phyloP scores from a whole-genome alignment of 2,797 vertebrate species.

The Spinibarbus caldwelli region DNA sequence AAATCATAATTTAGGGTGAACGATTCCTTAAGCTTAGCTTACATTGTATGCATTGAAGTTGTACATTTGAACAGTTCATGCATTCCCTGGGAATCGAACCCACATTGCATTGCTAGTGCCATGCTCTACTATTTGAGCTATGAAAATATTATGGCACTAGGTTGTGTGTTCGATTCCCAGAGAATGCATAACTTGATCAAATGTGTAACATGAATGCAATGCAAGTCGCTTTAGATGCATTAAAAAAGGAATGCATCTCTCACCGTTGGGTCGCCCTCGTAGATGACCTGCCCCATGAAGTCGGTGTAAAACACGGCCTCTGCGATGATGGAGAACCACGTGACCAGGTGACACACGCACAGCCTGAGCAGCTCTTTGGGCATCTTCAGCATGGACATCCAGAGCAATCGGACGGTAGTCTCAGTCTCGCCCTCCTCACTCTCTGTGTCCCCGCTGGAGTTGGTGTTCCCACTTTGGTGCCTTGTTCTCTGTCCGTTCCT shows the following conservation, averaged over 20 bases:
- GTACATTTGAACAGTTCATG: too few species aligned
- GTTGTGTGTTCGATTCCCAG: neutral
- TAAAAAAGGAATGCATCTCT: neutral
- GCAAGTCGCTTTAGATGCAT: neutral
- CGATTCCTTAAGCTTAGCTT: too few species aligned
- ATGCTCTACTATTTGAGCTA: too few species aligned
- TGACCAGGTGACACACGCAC: conserved; percentile 93
- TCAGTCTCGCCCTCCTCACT: conserved; percentile 94
- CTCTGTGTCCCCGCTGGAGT: conserved; percentile 91
- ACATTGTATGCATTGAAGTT: too few species aligned
- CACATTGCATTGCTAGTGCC: too few species aligned
- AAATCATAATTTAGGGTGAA: too few species aligned
- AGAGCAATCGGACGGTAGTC: conserved; percentile 91
- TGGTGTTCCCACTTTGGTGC: conserved; percentile 88
- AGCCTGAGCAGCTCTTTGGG: conserved; percentile 87
- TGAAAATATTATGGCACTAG: too few species aligned
- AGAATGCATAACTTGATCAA: neutral
- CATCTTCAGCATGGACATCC: conserved; percentile 98
- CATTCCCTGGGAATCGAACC: too few species aligned
- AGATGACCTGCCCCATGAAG: conserved; percentile 99
- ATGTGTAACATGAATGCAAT: neutral
- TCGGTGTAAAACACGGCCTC: conserved; percentile 97
- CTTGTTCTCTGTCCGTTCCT: conserved; percentile 71
- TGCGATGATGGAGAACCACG: conserved; percentile 96
- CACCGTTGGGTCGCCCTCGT: conserved; percentile 90